These are phyloP conservation scores for Agonopterix alstromeriana DNA, from an alignment of 2,888 invertebrate species.

Conservation along the genomic window DNA sequence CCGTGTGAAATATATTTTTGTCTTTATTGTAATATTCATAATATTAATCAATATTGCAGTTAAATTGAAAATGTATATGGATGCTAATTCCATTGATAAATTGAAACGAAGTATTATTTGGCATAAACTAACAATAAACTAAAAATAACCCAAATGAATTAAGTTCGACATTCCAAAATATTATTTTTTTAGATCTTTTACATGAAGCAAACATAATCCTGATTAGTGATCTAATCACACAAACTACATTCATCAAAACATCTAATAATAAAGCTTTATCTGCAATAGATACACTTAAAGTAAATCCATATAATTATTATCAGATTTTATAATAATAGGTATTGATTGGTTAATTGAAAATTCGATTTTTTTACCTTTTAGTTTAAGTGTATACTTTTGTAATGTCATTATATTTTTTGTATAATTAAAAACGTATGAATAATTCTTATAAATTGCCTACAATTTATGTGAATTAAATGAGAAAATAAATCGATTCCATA, in stretches of 20 bases:
- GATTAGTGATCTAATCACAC: neutral
- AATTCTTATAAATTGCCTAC: conserved; percentile 44
- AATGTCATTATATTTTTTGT: conserved; percentile 30
- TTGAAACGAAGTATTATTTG: neutral
- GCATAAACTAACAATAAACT: neutral
- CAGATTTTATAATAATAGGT: too few species aligned
- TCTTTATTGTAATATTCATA: too few species aligned
- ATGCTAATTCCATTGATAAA: neutral
- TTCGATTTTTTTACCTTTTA: conserved; percentile 17
- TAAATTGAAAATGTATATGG: neutral
- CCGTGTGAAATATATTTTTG: neutral
- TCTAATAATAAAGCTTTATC: too few species aligned
- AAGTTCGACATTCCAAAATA: conserved; percentile 56
- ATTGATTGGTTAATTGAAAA: neutral
- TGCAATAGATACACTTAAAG: too few species aligned
- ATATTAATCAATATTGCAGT: too few species aligned
- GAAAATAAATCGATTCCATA: conserved; percentile 64
- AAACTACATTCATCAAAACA: too few species aligned
- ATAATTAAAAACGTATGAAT: conserved; percentile 30
- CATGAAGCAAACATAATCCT: conserved; percentile 8
- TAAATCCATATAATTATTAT: too few species aligned
- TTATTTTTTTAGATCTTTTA: conserved; percentile 47
- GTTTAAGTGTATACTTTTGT: conserved; percentile 50
- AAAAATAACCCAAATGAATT: conserved; percentile 13
- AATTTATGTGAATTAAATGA: conserved; percentile 55